A percentile compares a stretch with the other conserved stretches of the same genome.
phyloP scores from a whole-genome alignment of 2,797 vertebrate species.

The Arnoldichthys spilopterus region DNA sequence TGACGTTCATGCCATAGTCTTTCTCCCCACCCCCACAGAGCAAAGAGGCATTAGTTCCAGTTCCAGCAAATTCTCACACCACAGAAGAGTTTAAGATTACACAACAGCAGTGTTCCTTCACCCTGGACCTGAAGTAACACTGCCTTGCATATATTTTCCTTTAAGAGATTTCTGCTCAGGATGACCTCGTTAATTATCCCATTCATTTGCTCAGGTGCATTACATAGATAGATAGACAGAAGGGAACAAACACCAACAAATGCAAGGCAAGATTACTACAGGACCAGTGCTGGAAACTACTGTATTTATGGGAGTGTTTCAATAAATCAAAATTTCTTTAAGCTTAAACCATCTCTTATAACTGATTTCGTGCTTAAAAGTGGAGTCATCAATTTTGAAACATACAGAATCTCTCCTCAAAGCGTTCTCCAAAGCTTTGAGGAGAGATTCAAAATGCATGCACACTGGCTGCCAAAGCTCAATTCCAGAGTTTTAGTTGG shows the following conservation, averaged over 20 bases:
- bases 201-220: not conserved
- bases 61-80: not conserved
- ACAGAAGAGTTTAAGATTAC: not conserved
- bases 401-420: not conserved
- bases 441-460: not conserved
- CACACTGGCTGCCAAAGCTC: not conserved
- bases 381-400: not conserved
- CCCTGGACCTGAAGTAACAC: not conserved
- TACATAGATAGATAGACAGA: not conserved
- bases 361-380: not conserved
- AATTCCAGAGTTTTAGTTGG: too few relatives aligned
- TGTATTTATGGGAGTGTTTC: not conserved
- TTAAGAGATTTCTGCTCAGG: not conserved
- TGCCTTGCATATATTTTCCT: not conserved
- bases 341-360: not conserved
- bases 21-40: constrained; percentile 49
- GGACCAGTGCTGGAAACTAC: not conserved
- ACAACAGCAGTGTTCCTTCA: not conserved
- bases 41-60: not conserved
- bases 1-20: constrained; percentile 58
- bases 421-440: not conserved
- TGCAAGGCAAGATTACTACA: not conserved
- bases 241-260: not conserved
- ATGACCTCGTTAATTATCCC: not conserved
- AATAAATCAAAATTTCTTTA: not conserved